These are phyloP conservation scores for Nymphalis urticae DNA, from an alignment of 2,888 invertebrate species.

Conservation along the genomic window DNA sequence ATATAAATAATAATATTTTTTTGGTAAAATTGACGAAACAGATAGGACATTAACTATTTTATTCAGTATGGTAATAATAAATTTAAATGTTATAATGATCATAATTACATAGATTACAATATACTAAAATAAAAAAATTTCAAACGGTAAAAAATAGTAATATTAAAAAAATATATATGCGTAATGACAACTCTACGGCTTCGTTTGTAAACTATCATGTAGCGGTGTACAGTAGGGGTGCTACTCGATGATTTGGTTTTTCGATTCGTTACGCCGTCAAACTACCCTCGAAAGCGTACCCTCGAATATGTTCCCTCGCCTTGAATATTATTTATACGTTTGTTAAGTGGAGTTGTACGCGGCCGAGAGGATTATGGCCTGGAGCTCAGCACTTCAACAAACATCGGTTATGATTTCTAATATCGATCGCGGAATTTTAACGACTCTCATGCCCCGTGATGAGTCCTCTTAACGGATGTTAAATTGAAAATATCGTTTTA, in stretches of 20 bases:
- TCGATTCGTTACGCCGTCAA: conserved; percentile 82
- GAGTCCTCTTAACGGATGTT: conserved; percentile 38
- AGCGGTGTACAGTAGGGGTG: conserved; percentile 78
- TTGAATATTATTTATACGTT: conserved; percentile 82
- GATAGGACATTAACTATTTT: too few species aligned
- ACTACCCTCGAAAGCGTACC: conserved; percentile 78
- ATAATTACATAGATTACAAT: too few species aligned
- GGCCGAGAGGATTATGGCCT: conserved; percentile 72
- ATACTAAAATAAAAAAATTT: too few species aligned
- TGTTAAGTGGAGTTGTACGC: conserved; percentile 79
- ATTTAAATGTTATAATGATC: too few species aligned
- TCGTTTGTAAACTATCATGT: conserved; percentile 74
- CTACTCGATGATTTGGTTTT: conserved; percentile 82
- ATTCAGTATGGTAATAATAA: too few species aligned
- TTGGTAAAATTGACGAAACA: too few species aligned
- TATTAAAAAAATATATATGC: conserved; percentile 15
- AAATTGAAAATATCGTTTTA: conserved; percentile 37
- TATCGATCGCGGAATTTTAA: conserved; percentile 61
- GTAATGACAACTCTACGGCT: conserved; percentile 51
- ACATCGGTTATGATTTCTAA: conserved; percentile 75
- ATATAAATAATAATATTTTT: too few species aligned
- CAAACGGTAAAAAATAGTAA: too few species aligned
- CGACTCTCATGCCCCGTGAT: conserved; percentile 42
- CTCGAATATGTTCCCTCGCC: conserved; percentile 80
- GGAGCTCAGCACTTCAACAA: conserved; percentile 79